phyloP scores from a whole-genome alignment of 35 echinoderm and acorn worm species.

The Heliocidaris erythrogramma region DNA sequence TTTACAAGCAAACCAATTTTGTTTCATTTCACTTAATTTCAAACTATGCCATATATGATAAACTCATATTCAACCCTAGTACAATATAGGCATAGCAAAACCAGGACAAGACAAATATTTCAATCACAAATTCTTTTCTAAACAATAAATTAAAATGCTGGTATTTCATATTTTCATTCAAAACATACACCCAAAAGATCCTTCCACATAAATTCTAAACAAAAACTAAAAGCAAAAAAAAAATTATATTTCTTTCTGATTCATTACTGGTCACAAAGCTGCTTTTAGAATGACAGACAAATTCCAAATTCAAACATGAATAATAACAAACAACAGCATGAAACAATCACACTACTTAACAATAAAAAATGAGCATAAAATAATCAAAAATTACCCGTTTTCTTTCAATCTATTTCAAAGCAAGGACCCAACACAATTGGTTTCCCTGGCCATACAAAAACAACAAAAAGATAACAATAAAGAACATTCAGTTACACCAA shows the following conservation, averaged over 20 bases:
- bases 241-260: background rate
- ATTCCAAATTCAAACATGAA: background rate
- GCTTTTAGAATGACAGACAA: background rate
- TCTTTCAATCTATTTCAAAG: background rate
- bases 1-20: slow-evolving; percentile 30
- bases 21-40: background rate
- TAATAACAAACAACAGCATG: background rate
- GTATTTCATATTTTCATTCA: background rate
- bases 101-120: background rate
- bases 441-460: background rate
- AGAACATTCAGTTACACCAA: background rate
- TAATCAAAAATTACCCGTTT: slow-evolving; percentile 18
- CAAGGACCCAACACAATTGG: background rate
- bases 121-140: background rate
- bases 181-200: background rate
- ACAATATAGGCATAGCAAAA: slow-evolving; percentile 12
- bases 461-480: background rate
- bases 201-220: background rate
- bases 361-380: background rate
- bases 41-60: background rate
- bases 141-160: background rate
- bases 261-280: background rate
- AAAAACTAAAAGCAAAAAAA: background rate
- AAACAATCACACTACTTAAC: background rate
- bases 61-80: background rate